Evolutionary conservation across 1,140 invertebrate species (phyloP), one percentile per base, ranked within the genome.

Genomic region (Pseudomyrmex gracilis): DNA sequence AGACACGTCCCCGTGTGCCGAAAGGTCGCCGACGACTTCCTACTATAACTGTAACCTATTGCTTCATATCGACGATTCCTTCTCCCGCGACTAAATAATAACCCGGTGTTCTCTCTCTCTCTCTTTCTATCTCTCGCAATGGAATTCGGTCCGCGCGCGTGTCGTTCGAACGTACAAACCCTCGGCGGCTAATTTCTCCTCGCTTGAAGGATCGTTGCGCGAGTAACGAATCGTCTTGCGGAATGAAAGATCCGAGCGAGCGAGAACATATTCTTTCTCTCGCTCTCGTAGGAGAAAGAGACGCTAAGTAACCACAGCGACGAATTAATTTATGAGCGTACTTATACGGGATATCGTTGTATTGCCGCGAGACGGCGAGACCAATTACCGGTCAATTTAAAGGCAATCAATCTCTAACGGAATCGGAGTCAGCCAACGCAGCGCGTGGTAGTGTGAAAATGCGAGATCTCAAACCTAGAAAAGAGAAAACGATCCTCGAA

Each of bases 11-110:
- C 88, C 90, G 89, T 90, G 89, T 90, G 89, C 87, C 83, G 70
- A 90, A 87, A 88, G 92, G 92, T 92, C 91, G 90, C 82, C 66
- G 70, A 63, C 82, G 80, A 92, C 90, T 92, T 92, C 89, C 91
- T 90, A 58, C 89, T 91, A 88, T 89, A 89, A 84, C 87, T 87
- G 77, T 85, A 84, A 70, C 71, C 89, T 87, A 90, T 91, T 90
- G 90, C 86, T 87, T 88, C 86, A 88, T 88, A 85, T 80, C 63
- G 43, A 20, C 53, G 60, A 77, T 68, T 77, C 63, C 20, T 22
- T n/a, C 15, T 66, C 67, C 60, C 43, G 43, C 12, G 7, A 22
- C 58, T 80, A 80, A 71, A 80, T 80, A 80, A 80, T 80, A 80
- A 80, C 2, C 24, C 64, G 20, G 53, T 34, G 12, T 34, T 34